These are phyloP conservation scores for Neocloeon triangulifer DNA, from an alignment of 1,140 invertebrate species.

Conservation along the genomic window DNA sequence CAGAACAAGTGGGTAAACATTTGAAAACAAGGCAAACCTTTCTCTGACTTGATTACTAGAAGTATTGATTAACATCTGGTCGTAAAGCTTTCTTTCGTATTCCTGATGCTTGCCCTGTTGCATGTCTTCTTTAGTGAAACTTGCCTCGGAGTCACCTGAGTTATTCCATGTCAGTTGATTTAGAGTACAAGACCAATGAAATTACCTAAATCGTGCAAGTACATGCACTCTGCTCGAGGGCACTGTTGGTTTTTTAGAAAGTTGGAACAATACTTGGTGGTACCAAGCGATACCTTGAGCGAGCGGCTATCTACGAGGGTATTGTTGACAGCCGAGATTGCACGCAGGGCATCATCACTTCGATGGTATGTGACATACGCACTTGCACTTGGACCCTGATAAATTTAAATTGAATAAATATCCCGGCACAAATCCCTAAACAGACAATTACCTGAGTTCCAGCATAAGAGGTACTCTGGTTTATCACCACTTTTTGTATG, in stretches of 20 bases:
- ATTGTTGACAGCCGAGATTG: conserved; percentile 95
- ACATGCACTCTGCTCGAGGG: conserved; percentile 98
- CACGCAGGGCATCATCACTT: conserved; percentile 79
- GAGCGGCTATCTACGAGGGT: conserved; percentile 82
- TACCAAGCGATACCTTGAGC: conserved; percentile 93
- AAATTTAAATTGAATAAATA: no score
- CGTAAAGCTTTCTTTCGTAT: conserved; percentile 76
- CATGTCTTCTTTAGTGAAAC: conserved; percentile 99
- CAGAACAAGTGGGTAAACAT: no score
- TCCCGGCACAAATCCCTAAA: no score
- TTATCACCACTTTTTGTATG: conserved; percentile 99
- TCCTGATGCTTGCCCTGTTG: conserved; percentile 96
- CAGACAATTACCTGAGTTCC: conserved; percentile 84
- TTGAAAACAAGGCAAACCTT: no score
- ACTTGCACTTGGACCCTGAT: conserved; percentile 77
- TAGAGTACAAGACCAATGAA: no score
- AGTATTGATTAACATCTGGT: no score
- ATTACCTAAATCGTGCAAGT: conserved; percentile 86
- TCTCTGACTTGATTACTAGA: no score
- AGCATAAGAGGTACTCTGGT: conserved; percentile 90
- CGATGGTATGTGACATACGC: conserved; percentile 96
- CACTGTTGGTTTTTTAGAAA: conserved; percentile 96
- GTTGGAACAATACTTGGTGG: conserved; percentile 99
- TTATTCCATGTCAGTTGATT: no score
- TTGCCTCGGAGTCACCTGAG: conserved; percentile 80